Base-by-base conservation (phyloP, 2,797 vertebrate genomes). In the Leuciscus waleckii region DNA sequence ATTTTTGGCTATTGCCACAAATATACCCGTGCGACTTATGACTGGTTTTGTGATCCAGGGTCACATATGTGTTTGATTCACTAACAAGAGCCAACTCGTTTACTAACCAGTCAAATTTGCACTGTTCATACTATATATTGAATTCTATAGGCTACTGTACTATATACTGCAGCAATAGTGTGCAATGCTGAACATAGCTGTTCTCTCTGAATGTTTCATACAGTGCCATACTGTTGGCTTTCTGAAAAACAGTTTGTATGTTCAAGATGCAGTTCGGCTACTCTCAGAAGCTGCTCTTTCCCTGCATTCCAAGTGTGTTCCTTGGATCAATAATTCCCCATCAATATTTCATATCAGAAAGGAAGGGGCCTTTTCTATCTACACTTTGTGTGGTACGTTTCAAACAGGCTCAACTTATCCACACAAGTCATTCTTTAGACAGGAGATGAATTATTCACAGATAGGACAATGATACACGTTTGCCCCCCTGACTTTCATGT, bases 301-400 rank as follows among this genome's bases (percentile, higher is more conserved):
- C 91, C 92, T 92, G 92, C 91, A 93, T 71, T 80, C 69, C 90
- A 43, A 63, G 81, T 89, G 91, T 91, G 63, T 77, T 76, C 56
- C n/a, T 92, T 76, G 89, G 93, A 94, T 95, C 93, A 93, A 94
- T 94, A 91, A 92, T 82, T 46, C 70, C 86, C 88, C 92, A 94
- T 95, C 95, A 93, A 95, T 95, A 95, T 91, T 94, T 95, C 94
- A 95, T 95, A 95, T 94, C 91, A 94, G 94, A 93, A 94, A 93
- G 93, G 91, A 92, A 87, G 56, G 87, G 88, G 91, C 91, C 89
- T 90, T 92, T 94, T 92, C 90, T 69, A 74, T 43, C 73, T 51
- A 89, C 89, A 88, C 88, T 91, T 93, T 91, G 90, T 92, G 92
- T 91, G 90, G 92, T 89, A 90, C 88, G 76, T 89, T 93, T 93